Conservation (phyloP, 2,888 invertebrate species). For the Ganaspis brasiliensis region DNA sequence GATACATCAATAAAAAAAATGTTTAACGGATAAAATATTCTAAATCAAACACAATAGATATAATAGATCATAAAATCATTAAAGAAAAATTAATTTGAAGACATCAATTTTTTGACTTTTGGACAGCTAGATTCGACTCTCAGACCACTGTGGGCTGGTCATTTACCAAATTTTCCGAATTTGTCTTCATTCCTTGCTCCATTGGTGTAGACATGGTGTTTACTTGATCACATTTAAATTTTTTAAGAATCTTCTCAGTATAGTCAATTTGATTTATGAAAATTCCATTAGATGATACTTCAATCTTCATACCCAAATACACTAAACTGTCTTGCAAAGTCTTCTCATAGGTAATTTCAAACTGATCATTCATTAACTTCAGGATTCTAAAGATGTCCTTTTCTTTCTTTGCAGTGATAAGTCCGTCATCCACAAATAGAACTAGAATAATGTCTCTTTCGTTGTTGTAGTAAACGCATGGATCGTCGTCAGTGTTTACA, state of each 20-base stretch:
- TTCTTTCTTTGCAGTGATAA: conserved; percentile 55
- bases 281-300: conserved; percentile 56
- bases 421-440: conserved; percentile 64
- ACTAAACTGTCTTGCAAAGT: conserved; percentile 47
- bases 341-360: conserved; percentile 57
- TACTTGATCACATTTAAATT: conserved; percentile 43
- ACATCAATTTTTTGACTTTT: too few relatives aligned
- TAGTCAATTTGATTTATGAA: conserved; percentile 64
- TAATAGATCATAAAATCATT: too few relatives aligned
- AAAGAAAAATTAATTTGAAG: too few relatives aligned
- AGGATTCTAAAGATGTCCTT: conserved; percentile 58
- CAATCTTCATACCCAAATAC: conserved; percentile 65
- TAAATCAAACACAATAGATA: too few relatives aligned
- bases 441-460: conserved; percentile 54
- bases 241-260: conserved; percentile 61
- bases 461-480: conserved; percentile 64
- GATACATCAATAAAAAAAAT: too few relatives aligned
- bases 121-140: too few relatives aligned
- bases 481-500: conserved; percentile 65
- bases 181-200: conserved; percentile 66
- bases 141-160: too few relatives aligned
- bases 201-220: conserved; percentile 64
- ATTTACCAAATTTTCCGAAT: conserved; percentile 58
- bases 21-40: too few relatives aligned
- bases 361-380: conserved; percentile 51